Conservation (phyloP, 2,113 vertebrate genomes). For the Entosphenus tridentatus region DNA sequence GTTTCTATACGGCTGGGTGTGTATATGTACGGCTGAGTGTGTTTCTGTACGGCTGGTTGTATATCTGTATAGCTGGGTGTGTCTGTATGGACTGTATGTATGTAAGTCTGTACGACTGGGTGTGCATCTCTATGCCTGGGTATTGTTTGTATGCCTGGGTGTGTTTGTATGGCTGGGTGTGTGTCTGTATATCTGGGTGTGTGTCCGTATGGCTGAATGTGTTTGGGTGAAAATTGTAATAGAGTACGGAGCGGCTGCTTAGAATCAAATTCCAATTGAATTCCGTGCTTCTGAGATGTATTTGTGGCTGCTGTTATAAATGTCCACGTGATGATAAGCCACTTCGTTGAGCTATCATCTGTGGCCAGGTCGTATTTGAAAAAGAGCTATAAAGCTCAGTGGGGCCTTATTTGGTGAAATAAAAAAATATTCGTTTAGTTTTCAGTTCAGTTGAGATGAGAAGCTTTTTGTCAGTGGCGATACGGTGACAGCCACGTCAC, state of each 20-base stretch:
- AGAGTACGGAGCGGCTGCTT: not conserved
- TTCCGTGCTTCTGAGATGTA: no score
- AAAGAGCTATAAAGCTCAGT: no score
- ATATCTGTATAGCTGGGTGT: not conserved
- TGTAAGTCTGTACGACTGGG: not conserved
- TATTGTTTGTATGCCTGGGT: not conserved
- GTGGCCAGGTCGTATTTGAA: no score
- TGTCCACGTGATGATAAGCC: no score
- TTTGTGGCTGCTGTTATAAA: no score
- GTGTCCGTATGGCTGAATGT: not conserved
- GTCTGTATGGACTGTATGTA: not conserved
- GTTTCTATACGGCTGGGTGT: not conserved
- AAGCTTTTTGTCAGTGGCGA: no score
- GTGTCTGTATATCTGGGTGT: not conserved
- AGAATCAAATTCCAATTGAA: no score
- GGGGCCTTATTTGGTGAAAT: no score
- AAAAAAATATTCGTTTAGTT: no score
- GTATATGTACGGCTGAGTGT: not conserved
- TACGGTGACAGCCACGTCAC: no score
- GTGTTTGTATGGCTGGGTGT: not conserved
- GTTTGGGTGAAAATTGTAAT: not conserved
- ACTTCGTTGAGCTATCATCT: no score
- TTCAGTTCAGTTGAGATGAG: no score
- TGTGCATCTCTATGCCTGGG: not conserved
- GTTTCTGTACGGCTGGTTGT: not conserved